Evolutionary conservation across 2,113 vertebrate genomes (phyloP), one percentile per base, ranked within the genome.

Genomic region (Ophthalmolycus amberensis): DNA sequence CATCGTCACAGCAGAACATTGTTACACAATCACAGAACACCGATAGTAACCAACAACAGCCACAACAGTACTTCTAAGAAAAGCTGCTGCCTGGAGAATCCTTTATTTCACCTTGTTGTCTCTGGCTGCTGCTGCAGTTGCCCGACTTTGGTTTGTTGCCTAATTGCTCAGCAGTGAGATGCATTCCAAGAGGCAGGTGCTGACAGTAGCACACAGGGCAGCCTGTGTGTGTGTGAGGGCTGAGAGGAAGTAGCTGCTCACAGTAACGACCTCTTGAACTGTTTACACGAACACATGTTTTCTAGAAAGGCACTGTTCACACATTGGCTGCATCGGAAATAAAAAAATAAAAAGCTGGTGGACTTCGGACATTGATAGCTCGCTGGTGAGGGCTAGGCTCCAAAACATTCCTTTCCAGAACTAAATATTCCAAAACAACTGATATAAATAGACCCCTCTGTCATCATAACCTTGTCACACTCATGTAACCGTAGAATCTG

Each of bases 121-220:
- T 25, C 27, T 37, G 40, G 38, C 68, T 46, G 63, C 50, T 54
- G 70, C 64, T 62, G 74, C 60, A 22, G 38, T 59, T 40, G 62
- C 59, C 38, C 34, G 60, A 9, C 1, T 37, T 76, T 66, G 48
- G 76, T 62, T 9, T 12, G 67, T 44, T 46, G 56, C 70, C 65
- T 71, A 75, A 56, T 56, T 86, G 25, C 7, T 16, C 3, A 73
- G 62, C 59, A 87, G 52, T 60, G 60, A 70, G 71, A 78, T 64
- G 85, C 71, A 89, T 79, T 46, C 89, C 63, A 86, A 86, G 83
- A 77, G 71, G 85, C 85, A 88, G 89, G 87, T 86, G 87, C 73
- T 44, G 77, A 79, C 44, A 11, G 62, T 44, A 11, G 34, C 27
- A 29, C 76, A 78, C 1, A 79, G 76, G 40, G n/a, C 20, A 20